Evolutionary conservation across 2,113 vertebrate genomes (phyloP).

Genomic region (Zootoca vivipara): DNA sequence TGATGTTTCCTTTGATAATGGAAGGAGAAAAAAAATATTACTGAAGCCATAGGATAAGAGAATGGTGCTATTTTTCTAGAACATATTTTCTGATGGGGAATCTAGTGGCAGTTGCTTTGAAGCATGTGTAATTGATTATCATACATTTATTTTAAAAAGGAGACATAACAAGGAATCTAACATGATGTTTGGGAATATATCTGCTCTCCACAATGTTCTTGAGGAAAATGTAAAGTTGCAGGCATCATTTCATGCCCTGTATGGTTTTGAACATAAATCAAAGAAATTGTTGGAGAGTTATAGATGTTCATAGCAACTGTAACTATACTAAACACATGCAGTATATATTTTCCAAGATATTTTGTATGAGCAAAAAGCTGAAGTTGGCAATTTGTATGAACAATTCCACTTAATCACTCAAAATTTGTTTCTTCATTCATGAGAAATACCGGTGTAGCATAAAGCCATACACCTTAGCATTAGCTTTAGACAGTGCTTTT

Average conservation of each 20-base stretch:
- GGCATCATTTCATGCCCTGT: slow-evolving; percentile 85
- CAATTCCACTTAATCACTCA: slow-evolving; percentile 72
- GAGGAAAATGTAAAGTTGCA: slow-evolving; percentile 81
- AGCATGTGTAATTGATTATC: slow-evolving; percentile 75
- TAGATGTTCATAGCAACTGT: slow-evolving; percentile 80
- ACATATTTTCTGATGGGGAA: slow-evolving; percentile 69
- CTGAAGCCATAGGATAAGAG: slow-evolving; percentile 62
- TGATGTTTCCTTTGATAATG: slow-evolving; percentile 15
- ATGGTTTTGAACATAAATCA: slow-evolving; percentile 86
- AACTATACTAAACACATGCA: slow-evolving; percentile 80
- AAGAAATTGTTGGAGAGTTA: slow-evolving; percentile 82
- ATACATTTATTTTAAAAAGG: slow-evolving; percentile 76
- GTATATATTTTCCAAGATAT: slow-evolving; percentile 77
- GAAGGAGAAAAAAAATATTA: slow-evolving; percentile 48
- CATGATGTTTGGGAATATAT: slow-evolving; percentile 77
- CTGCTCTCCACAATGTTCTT: slow-evolving; percentile 76
- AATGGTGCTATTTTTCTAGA: slow-evolving; percentile 62
- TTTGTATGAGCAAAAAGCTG: slow-evolving; percentile 73
- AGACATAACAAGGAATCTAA: slow-evolving; percentile 73
- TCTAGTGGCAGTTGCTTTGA: slow-evolving; percentile 67
- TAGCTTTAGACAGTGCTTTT: slow-evolving; percentile 35
- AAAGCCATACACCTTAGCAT: slow-evolving; percentile 57
- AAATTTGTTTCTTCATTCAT: slow-evolving; percentile 73
- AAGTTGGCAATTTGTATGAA: slow-evolving; percentile 68
- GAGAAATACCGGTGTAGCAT: slow-evolving; percentile 54